Evolutionary conservation across 1,140 invertebrate genomes (phyloP).

Genomic region (Caenorhabditis latens): DNA sequence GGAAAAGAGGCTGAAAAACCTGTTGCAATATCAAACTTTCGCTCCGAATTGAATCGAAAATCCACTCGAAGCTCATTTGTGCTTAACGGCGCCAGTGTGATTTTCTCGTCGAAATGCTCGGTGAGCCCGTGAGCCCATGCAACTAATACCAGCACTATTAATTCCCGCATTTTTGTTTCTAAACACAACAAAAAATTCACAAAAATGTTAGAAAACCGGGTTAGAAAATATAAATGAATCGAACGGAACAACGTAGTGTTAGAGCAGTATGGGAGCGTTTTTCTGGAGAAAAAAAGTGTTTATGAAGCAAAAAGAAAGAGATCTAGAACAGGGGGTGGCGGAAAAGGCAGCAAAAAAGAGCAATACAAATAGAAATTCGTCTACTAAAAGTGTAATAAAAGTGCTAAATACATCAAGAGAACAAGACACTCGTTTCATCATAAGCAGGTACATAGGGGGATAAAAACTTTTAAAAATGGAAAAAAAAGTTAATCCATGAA

Average conservation of each 20-base stretch:
- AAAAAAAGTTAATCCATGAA: constrained; percentile 71
- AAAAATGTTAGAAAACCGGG: neutral
- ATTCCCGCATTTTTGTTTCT: constrained; percentile 16
- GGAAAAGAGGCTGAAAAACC: neutral
- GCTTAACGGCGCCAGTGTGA: neutral
- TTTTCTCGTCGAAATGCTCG: constrained; percentile 25
- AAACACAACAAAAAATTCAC: too few species aligned
- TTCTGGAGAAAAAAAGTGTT: neutral
- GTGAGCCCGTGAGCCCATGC: neutral
- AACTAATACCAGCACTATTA: neutral
- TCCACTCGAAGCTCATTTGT: constrained; percentile 14
- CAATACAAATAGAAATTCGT: neutral
- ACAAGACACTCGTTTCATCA: constrained; percentile 39
- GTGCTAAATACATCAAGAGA: constrained; percentile 3
- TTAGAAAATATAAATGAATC: neutral
- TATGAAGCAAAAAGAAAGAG: neutral
- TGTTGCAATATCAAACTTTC: neutral
- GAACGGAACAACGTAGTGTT: constrained; percentile 24
- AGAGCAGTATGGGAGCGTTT: neutral
- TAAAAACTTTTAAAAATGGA: neutral
- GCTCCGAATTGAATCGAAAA: constrained; percentile 8
- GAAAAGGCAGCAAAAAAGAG: neutral
- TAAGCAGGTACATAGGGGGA: constrained; percentile 19
- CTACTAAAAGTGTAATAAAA: neutral
- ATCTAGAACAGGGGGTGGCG: neutral